Conservation (phyloP, 1,140 invertebrate species). For the Lordiphosa clarofinis region DNA sequence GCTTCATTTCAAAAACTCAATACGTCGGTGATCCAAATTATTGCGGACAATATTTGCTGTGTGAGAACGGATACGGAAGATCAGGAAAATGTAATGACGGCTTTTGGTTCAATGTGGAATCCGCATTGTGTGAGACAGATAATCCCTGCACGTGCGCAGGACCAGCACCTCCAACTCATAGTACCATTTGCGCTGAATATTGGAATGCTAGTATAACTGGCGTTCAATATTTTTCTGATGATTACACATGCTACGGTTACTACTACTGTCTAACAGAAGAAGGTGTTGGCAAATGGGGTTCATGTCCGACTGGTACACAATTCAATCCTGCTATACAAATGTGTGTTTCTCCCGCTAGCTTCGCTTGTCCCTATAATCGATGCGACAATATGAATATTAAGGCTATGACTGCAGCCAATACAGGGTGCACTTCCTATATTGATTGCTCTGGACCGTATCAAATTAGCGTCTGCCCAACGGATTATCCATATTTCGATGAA, state of each 20-base stretch:
- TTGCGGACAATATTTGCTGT: slow-evolving; percentile 39
- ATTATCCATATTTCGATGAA: too few species aligned
- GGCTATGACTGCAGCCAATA: too few species aligned
- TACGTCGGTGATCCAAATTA: slow-evolving; percentile 51
- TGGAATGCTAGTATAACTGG: fast-evolving
- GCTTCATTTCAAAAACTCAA: slow-evolving; percentile 52
- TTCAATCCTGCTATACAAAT: neutral
- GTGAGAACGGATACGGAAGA: slow-evolving; percentile 32
- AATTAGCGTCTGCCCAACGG: too few species aligned
- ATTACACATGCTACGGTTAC: slow-evolving; percentile 45
- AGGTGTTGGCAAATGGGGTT: slow-evolving; percentile 13
- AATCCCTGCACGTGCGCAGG: slow-evolving; percentile 16
- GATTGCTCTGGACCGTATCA: too few species aligned
- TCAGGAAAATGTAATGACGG: slow-evolving; percentile 2
- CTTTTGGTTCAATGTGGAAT: slow-evolving; percentile 25
- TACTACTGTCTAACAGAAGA: slow-evolving; percentile 1
- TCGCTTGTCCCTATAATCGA: too few species aligned
- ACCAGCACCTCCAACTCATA: neutral
- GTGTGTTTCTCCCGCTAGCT: slow-evolving; percentile 63
- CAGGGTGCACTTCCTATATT: too few species aligned
- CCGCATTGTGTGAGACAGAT: slow-evolving; percentile 20
- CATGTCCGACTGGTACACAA: slow-evolving; percentile 38
- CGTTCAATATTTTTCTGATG: slow-evolving; percentile 3
- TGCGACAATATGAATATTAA: too few species aligned
- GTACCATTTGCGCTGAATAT: fast-evolving